phyloP scores from a whole-genome alignment of 2,888 invertebrate genomes.

The Eilema depressum region DNA sequence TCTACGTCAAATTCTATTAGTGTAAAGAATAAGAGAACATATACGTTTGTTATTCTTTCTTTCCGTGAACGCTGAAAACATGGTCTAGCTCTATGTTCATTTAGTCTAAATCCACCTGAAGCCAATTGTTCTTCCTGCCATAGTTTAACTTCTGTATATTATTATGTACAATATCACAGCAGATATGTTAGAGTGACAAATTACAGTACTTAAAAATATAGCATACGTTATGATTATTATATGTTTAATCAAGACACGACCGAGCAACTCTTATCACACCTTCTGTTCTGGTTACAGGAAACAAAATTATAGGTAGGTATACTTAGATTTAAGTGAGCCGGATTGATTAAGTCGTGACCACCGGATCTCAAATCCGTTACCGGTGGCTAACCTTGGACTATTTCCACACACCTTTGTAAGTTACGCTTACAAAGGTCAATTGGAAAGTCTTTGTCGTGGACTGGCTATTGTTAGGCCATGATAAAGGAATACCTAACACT shows the following conservation, averaged over 20 bases:
- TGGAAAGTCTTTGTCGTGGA: slow-evolving; percentile 51
- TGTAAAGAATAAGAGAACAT: too few species aligned
- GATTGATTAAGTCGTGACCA: slow-evolving; percentile 76
- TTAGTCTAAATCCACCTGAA: too few species aligned
- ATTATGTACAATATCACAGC: too few species aligned
- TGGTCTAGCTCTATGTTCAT: too few species aligned
- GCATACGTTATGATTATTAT: neutral
- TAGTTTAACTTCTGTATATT: too few species aligned
- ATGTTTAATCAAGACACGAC: slow-evolving; percentile 3
- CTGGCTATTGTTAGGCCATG: slow-evolving; percentile 51
- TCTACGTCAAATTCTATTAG: too few species aligned
- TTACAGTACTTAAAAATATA: neutral
- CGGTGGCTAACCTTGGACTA: slow-evolving; percentile 81
- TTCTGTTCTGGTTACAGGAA: slow-evolving; percentile 55
- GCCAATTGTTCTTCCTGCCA: neutral
- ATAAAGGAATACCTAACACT: slow-evolving; percentile 40
- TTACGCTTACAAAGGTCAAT: slow-evolving; percentile 77
- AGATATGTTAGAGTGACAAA: too few species aligned
- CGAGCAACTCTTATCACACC: slow-evolving; percentile 51
- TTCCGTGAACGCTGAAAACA: too few species aligned
- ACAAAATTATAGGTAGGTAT: slow-evolving; percentile 66
- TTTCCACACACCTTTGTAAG: slow-evolving; percentile 73
- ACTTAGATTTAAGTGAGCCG: slow-evolving; percentile 64
- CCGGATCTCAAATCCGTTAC: slow-evolving; percentile 80
- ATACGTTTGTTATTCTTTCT: too few species aligned